phyloP scores from a whole-genome alignment of 2,888 invertebrate genomes.

The Tortrix viridana region DNA sequence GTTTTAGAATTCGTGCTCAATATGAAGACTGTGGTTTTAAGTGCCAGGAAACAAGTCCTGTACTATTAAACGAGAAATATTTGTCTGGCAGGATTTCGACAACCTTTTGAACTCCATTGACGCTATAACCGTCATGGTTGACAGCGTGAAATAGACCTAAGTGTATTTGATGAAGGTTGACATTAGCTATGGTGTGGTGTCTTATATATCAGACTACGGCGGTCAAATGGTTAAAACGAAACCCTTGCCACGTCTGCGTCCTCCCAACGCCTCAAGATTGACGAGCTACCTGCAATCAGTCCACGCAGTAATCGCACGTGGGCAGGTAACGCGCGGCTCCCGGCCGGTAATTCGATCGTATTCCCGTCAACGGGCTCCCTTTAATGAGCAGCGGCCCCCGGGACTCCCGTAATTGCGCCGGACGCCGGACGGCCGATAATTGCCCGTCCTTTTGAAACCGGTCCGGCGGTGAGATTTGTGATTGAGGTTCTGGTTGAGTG shows the following conservation, averaged over 20 bases:
- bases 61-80: too few relatives aligned
- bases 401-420: constrained; percentile 29
- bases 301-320: constrained; percentile 23
- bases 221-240: too few relatives aligned
- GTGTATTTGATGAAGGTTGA: too few relatives aligned
- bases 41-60: too few relatives aligned
- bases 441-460: constrained; percentile 28
- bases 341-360: constrained; percentile 29
- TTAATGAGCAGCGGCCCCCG: constrained; percentile 33
- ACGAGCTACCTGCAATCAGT: constrained; percentile 14
- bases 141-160: too few relatives aligned
- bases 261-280: too few relatives aligned
- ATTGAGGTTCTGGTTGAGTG: constrained; percentile 2
- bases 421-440: constrained; percentile 33
- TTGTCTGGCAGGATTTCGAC: too few relatives aligned
- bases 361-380: constrained; percentile 35
- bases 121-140: too few relatives aligned
- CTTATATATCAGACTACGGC: too few relatives aligned
- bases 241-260: too few relatives aligned
- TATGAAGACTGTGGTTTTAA: constrained; percentile 3
- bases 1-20: constrained; percentile 11
- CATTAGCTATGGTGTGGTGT: too few relatives aligned
- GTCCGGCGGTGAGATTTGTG: constrained; percentile 22
- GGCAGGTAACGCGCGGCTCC: constrained; percentile 27
- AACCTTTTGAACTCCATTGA: too few relatives aligned